phyloP scores from a whole-genome alignment of 2,888 invertebrate species.

The Dimorphilus gyrociliatus region DNA sequence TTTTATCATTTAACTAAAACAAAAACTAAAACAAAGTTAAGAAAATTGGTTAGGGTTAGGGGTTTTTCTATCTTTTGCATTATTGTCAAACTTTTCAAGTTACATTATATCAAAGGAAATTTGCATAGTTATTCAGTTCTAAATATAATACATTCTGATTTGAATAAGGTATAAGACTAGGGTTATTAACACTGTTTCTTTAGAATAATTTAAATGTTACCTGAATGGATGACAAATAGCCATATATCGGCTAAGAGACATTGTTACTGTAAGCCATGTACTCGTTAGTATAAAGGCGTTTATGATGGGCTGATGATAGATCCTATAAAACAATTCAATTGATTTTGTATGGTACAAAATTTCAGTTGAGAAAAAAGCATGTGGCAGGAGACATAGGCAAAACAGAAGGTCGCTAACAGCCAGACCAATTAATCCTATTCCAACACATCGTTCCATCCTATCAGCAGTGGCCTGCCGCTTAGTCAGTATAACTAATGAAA shows the following conservation, averaged over 20 bases:
- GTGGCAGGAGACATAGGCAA: conserved; percentile 44
- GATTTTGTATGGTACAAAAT: not conserved
- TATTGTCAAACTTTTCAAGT: too few species aligned
- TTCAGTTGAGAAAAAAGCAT: conserved; percentile 13
- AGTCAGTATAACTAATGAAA: conserved; percentile 59
- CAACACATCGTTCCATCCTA: conserved; percentile 60
- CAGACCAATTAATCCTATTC: conserved; percentile 54
- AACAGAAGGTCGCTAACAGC: conserved; percentile 57
- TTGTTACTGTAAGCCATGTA: conserved; percentile 55
- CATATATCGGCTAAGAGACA: conserved; percentile 56
- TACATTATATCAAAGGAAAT: too few species aligned
- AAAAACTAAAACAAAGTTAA: too few species aligned
- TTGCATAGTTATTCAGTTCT: too few species aligned
- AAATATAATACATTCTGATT: too few species aligned
- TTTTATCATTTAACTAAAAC: too few species aligned
- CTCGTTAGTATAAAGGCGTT: conserved; percentile 46
- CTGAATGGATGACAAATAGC: conserved; percentile 57
- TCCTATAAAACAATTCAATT: conserved; percentile 16
- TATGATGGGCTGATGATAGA: conserved; percentile 22
- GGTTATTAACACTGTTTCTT: too few species aligned
- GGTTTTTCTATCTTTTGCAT: too few species aligned
- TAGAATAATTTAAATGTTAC: too few species aligned
- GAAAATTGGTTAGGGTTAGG: too few species aligned
- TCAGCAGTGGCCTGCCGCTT: conserved; percentile 41
- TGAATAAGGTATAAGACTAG: too few species aligned